These are phyloP conservation scores for Fragum sueziense DNA, from an alignment of 2,888 invertebrate species.

Conservation along the genomic window DNA sequence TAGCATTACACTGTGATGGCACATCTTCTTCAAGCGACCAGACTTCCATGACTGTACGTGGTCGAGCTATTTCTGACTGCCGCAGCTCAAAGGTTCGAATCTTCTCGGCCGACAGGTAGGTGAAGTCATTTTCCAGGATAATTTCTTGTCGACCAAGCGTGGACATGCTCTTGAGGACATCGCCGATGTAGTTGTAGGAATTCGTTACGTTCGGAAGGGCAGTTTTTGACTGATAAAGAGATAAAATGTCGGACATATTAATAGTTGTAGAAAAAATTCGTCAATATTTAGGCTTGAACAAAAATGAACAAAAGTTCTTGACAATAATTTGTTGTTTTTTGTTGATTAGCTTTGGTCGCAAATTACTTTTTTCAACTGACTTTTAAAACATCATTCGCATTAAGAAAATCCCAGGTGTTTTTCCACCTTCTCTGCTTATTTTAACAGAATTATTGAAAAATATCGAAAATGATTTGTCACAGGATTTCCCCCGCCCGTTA, in stretches of 20 bases:
- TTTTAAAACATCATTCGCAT: no score
- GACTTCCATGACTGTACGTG: constrained; percentile 38
- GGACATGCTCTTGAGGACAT: constrained; percentile 31
- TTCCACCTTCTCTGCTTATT: no score
- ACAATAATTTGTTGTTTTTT: no score
- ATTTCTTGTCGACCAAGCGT: constrained; percentile 30
- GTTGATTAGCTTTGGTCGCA: no score
- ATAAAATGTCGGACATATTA: not conserved
- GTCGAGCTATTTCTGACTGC: constrained; percentile 24
- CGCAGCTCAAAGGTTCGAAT: constrained; percentile 20
- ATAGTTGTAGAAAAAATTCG: no score
- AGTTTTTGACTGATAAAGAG: constrained; percentile 44
- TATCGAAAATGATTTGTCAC: no score
- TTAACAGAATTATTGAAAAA: no score
- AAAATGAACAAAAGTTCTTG: no score
- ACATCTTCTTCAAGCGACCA: constrained; percentile 10
- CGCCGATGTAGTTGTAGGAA: constrained; percentile 32
- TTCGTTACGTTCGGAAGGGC: constrained; percentile 39
- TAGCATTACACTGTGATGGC: constrained; percentile 38
- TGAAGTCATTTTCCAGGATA: constrained; percentile 42
- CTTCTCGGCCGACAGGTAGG: constrained; percentile 48
- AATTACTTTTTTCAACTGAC: no score
- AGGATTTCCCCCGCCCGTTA: no score
- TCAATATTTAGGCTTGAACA: no score
- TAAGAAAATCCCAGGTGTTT: no score